These are phyloP conservation scores for Sternotherus odoratus DNA, from an alignment of 2,797 vertebrate species.

Conservation along the genomic window DNA sequence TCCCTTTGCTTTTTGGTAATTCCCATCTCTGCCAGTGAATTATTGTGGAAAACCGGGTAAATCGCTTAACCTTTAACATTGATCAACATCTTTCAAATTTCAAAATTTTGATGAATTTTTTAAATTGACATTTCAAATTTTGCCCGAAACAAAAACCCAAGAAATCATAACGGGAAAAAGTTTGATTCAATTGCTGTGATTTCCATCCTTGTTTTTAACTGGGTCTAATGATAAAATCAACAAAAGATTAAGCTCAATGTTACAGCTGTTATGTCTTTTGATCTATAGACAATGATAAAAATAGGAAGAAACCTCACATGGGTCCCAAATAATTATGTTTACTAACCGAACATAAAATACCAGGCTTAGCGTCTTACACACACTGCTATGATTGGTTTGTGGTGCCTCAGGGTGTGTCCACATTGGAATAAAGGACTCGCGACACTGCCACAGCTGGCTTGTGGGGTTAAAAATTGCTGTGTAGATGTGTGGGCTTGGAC, in stretches of 20 bases:
- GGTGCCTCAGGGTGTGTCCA: background rate
- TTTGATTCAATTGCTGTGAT: background rate
- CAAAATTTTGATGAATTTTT: background rate
- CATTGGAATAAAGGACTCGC: background rate
- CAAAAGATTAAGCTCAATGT: background rate
- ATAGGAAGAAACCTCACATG: background rate
- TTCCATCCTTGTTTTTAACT: background rate
- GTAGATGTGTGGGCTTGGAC: rapidly evolving
- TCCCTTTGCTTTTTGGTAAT: background rate
- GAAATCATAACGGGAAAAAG: background rate
- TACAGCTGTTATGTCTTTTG: background rate
- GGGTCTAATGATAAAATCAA: background rate
- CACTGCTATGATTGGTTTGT: background rate
- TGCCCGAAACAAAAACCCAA: background rate
- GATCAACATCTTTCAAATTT: background rate
- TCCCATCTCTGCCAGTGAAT: background rate
- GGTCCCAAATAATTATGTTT: background rate
- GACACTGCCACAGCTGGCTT: background rate
- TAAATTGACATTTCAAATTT: background rate
- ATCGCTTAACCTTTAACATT: background rate
- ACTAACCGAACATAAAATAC: background rate
- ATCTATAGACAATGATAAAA: background rate
- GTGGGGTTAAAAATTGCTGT: background rate
- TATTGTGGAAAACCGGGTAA: background rate
- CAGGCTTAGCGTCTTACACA: background rate